Base-by-base conservation (phyloP, 2,888 invertebrate genomes). In the Cephus pygmeus region DNA sequence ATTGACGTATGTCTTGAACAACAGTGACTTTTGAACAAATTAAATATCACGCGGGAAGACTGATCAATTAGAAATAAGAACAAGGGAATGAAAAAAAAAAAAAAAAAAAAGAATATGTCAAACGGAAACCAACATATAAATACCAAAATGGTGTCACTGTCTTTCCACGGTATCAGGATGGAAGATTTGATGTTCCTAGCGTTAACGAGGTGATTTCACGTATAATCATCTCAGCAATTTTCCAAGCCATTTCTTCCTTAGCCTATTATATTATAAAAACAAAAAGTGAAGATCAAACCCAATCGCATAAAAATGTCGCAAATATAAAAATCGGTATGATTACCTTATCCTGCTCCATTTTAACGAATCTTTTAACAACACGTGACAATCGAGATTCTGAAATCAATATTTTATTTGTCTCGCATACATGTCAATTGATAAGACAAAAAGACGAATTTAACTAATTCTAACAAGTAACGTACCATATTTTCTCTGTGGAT, bases 221-320 rank as follows among this genome's bases (percentile, higher is more conserved):
- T 73, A 99, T 96, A 88, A 99, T 99, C 97, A 98, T 98, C 92
- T 98, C 97, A 35, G 99, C 98, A 82, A 98, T 97, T 93, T 98
- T 97, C 96, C 98, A 97, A 9, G 99, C 99, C 94, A 98, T 96
- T 91, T 98, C 98, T 92, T 99, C 98, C 92, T 98, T 96, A 75
- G 96, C 95, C 93, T 93, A 83, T 78, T 76, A 30, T 11, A 73
- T 82, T 84, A 35, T 35, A 35, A 56, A 76, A 71, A 73, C 23
- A 31, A 34, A 36, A 12, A 35, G 35, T 69, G 23, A 31, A n/a
- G 68, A 71, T n/a, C n/a, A 33, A 30, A 73, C n/a, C 69, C 68
- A 71, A 23, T 11, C 1, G 69, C 11, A 35, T 56, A 69, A 23
- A 40, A 77, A 23, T 15, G 3, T 34, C 40, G 4, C 40, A 34